Base-by-base conservation (phyloP, 1,140 invertebrate genomes). In the Papilio helenus region DNA sequence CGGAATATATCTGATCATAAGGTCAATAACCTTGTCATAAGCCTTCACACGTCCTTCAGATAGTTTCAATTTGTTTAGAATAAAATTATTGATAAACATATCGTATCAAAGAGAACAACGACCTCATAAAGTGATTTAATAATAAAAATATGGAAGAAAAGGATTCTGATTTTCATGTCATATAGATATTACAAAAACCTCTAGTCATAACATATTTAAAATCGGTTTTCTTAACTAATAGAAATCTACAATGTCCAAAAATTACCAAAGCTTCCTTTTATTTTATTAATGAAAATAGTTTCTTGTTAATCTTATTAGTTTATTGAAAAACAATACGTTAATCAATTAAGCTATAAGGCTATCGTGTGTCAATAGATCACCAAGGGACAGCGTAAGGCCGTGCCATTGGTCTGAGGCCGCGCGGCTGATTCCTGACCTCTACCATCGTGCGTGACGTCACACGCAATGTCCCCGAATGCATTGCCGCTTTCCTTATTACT, bases 321-420 rank as follows among this genome's bases (percentile, higher is more conserved):
- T 34, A 34, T 34, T 34, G 23, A 29, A 68, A 34, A 61, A 23
- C 58, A 61, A 61, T 61, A 65, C 61, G 3, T 65, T 29, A 65
- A 68, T 61, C 23, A 61, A 61, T 68, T 68, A 68, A 68, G 23
- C 61, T 65, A 12, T 61, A 65, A 65, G 61, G 61, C 26, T 68
- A 68, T 34, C 61, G 29, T 26, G 12, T 26, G 14, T 14, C 61
- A 29, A 61, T 68, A 68, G 61, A 29, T 68, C 26, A 68, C 12
- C 61, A 29, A 68, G 61, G 61, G 61, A 68, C 61, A 68, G 12
- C 61, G 61, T 68, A 29, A 68, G 61, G 61, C 26, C 61, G 14
- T 29, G 61, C 61, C 61, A 29, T 68, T 29, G 61, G 23, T 16
- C 26, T 5, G 14, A 68, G 61, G 61, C 26, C 61, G 26, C 16